phyloP scores from a whole-genome alignment of 2,797 vertebrate species.

The Otolemur crassicaudatus region DNA sequence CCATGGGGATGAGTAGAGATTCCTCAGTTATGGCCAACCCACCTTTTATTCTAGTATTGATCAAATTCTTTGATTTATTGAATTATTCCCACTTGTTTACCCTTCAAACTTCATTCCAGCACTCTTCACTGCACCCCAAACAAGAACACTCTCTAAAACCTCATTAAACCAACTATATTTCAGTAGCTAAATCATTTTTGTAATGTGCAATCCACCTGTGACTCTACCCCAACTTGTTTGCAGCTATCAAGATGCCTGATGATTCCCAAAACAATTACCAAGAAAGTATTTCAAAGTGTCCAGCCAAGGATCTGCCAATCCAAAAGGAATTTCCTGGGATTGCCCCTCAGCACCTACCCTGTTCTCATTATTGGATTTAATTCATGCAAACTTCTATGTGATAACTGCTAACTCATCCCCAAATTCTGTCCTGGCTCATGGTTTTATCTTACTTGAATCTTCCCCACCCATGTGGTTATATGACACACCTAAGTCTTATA shows the following conservation, averaged over 20 bases:
- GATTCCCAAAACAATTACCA: not conserved
- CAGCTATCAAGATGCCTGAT: not conserved
- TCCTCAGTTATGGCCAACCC: not conserved
- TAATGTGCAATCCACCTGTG: not conserved
- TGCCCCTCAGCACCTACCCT: not conserved
- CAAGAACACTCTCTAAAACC: not conserved
- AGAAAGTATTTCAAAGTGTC: not conserved
- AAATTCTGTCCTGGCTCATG: not conserved
- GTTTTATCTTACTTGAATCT: not conserved
- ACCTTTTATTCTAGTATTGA: not conserved
- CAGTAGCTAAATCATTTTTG: not conserved
- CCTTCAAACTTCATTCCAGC: not conserved
- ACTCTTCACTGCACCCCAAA: not conserved
- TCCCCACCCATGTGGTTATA: not conserved
- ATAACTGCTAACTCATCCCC: not conserved
- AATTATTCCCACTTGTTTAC: not conserved
- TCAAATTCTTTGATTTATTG: not conserved
- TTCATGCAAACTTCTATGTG: not conserved
- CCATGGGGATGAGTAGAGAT: not conserved
- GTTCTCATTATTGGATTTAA: not conserved
- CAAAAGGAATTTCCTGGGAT: not conserved
- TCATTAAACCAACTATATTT: slow-evolving; percentile 2
- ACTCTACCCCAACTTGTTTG: not conserved
- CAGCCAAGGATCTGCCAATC: not conserved
- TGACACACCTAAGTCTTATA: not conserved